Evolutionary conservation across 1,140 invertebrate genomes (phyloP), one percentile per base, ranked within the genome.

Genomic region (Leguminivora glycinivorella): DNA sequence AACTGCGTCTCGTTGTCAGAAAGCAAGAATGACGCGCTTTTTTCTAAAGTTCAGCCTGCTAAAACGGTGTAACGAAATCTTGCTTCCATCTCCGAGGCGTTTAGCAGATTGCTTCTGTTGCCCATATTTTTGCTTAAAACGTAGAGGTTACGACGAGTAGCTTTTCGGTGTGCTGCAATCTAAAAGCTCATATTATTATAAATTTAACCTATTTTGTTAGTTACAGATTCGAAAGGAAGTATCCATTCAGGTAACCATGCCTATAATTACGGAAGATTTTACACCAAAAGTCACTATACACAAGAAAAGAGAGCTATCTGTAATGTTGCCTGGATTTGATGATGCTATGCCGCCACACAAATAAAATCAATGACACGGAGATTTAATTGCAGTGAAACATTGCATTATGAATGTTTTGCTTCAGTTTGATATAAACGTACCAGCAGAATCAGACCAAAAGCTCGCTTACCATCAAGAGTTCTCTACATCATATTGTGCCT

Each of bases 391-490:
- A 56, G 74, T 90, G 10, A 88, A 85, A 69, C 76, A 88, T 74
- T 83, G 84, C 68, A 67, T 82, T 3, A 84, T 84, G 14, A 89
- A 90, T 58, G 72, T 87, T 43, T 68, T 85, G 60, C 70, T 90
- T 12, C 81, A 88, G 63, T 90, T 90, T 75, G 87, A 90, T 67
- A 75, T 89, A n/a, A 70, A 71, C 6, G 43, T 85, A 19, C 79
- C 83, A 1, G 19, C 26, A n/a, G 75, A 83, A 60, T 24, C 29
- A 10, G 71, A 63, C 17, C 17, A 70, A 52, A 38, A 38, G 17
- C 4, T 7, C 43, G 3, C 47, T 76, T 2, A 71, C 70, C 10
- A 19, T 66, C 19, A 83, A 79, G 29, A 69, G 72, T 52, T 77
- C 76, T 29, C 76, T 29, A 63, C 70, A 26, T 74, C 80, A 12